phyloP scores from a whole-genome alignment of 2,113 vertebrate species.

The Microcebus murinus region DNA sequence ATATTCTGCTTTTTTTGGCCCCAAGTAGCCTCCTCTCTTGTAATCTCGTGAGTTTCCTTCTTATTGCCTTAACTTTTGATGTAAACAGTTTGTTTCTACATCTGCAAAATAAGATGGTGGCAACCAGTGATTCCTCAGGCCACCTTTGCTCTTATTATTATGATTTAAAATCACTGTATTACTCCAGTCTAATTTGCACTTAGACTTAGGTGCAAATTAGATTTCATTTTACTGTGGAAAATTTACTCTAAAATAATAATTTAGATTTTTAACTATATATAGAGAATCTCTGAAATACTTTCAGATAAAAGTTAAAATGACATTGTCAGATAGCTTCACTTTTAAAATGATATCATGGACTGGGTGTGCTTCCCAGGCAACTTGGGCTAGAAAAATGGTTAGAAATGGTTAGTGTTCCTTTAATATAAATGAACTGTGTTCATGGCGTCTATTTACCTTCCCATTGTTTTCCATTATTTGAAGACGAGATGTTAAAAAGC shows the following conservation, averaged over 20 bases:
- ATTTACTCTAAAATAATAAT: background rate
- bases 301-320: background rate
- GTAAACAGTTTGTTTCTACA: background rate
- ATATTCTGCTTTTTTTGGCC: constrained; percentile 49
- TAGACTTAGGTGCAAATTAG: background rate
- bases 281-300: background rate
- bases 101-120: constrained; percentile 23
- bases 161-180: background rate
- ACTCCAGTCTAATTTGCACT: background rate
- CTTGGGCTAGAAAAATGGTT: background rate
- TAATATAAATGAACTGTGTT: background rate
- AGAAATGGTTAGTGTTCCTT: background rate
- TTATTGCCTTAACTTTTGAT: constrained; percentile 42
- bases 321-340: background rate
- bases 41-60: constrained; percentile 38
- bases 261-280: background rate
- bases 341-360: background rate
- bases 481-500: background rate
- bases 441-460: background rate
- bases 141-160: background rate
- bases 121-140: background rate
- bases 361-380: background rate
- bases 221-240: background rate
- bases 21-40: background rate
- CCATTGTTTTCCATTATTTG: background rate